Percentiles rank a stretch among this genome's conserved stretches.
Evolutionary conservation across 1,140 invertebrate species (phyloP).

Genomic region (Hypsibius dujardini): DNA sequence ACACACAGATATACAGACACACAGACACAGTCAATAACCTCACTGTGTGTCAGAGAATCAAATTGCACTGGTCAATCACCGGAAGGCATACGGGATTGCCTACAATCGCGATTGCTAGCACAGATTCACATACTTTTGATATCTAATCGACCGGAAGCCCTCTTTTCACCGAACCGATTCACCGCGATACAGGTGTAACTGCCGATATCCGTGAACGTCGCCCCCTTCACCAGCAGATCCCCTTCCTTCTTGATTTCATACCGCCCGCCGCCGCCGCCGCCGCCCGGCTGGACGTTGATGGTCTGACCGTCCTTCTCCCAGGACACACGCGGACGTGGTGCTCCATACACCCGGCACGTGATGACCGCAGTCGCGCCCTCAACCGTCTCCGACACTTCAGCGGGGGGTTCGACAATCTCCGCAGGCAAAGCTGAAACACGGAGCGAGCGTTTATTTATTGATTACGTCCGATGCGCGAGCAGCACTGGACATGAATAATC

Average conservation of each 20-base stretch:
- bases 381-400: conserved; percentile 46
- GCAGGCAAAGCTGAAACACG: conserved; percentile 54
- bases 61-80: conserved; percentile 15
- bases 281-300: conserved; percentile 38
- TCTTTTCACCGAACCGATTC: conserved; percentile 71
- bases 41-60: no score
- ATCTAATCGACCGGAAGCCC: conserved; percentile 51
- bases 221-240: conserved; percentile 63
- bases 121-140: conserved; percentile 50
- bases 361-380: conserved; percentile 62
- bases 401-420: conserved; percentile 65
- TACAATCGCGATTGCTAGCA: no score
- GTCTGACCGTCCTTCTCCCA: conserved; percentile 67
- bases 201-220: conserved; percentile 64
- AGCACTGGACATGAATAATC: neutral
- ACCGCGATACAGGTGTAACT: conserved; percentile 72
- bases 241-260: conserved; percentile 53
- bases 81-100: no score
- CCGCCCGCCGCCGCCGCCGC: conserved; percentile 51
- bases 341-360: conserved; percentile 81
- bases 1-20: no score
- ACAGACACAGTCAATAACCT: no score
- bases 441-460: neutral
- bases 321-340: conserved; percentile 78
- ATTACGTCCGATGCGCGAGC: neutral